phyloP scores from a whole-genome alignment of 2,888 invertebrate species.

The Philaethria dido region DNA sequence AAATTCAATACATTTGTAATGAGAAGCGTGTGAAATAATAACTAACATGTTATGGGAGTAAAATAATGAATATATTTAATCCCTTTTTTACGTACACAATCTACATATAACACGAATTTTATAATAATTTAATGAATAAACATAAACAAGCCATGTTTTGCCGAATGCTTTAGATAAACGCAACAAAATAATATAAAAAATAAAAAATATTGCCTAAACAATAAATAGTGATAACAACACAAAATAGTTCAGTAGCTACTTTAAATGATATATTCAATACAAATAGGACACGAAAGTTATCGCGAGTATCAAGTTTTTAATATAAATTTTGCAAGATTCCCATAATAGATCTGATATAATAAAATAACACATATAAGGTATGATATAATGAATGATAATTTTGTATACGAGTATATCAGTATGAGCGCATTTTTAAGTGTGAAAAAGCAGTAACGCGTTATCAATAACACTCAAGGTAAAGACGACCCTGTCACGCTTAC shows the following conservation, averaged over 20 bases:
- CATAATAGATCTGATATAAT: background rate
- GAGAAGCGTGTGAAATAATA: background rate
- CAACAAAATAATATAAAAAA: background rate
- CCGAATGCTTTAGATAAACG: background rate
- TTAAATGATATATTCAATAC: too few species aligned
- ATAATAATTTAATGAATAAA: background rate
- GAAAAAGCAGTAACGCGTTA: background rate
- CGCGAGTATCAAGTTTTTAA: too few species aligned
- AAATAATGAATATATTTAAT: background rate
- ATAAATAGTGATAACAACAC: background rate
- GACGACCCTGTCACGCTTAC: conserved; percentile 13
- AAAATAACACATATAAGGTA: background rate
- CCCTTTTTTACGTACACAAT: background rate
- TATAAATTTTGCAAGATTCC: background rate
- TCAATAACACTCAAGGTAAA: conserved; percentile 15
- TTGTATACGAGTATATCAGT: background rate
- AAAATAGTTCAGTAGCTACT: background rate
- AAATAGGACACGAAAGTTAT: too few species aligned
- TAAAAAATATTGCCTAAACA: background rate
- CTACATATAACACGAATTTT: background rate
- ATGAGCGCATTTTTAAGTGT: background rate
- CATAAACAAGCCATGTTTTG: background rate
- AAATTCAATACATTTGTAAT: background rate
- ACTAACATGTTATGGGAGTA: background rate
- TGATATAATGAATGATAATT: background rate